A percentile compares a stretch with the other conserved stretches of the same genome.
Conservation (phyloP, 2,888 invertebrate species). For the Acanthosepion lycidas region DNA sequence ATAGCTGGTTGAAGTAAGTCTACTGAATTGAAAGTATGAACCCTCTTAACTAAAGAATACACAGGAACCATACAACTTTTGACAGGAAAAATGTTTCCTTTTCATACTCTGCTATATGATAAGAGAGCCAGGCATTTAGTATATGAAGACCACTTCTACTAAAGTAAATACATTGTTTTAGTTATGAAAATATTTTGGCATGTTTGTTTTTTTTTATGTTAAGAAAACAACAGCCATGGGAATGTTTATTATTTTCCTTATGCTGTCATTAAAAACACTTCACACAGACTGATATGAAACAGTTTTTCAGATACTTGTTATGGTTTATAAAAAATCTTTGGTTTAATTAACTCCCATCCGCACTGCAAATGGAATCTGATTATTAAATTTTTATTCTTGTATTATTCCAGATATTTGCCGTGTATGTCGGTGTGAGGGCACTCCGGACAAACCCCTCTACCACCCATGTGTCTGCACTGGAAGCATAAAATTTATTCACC, state of each 20-base stretch:
- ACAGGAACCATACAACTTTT: too few relatives aligned
- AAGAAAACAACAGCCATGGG: background rate
- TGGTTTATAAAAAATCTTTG: too few relatives aligned
- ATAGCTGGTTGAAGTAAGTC: slow-evolving; percentile 48
- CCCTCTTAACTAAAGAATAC: too few relatives aligned
- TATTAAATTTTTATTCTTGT: background rate
- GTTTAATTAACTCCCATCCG: too few relatives aligned
- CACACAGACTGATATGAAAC: slow-evolving; percentile 6
- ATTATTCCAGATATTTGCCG: slow-evolving; percentile 86
- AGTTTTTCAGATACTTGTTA: background rate
- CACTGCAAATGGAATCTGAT: too few relatives aligned
- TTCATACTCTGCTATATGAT: too few relatives aligned
- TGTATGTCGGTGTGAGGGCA: slow-evolving; percentile 96
- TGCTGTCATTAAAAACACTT: too few relatives aligned
- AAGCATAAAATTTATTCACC: slow-evolving; percentile 98
- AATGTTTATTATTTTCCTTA: background rate
- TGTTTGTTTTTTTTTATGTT: background rate
- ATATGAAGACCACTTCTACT: too few relatives aligned
- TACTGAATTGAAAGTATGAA: background rate
- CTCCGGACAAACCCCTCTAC: slow-evolving; percentile 92
- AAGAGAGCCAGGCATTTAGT: too few relatives aligned
- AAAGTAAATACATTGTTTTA: too few relatives aligned
- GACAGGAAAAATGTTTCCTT: too few relatives aligned
- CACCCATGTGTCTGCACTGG: slow-evolving; percentile 99
- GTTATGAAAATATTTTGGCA: too few relatives aligned